Base-by-base conservation (phyloP, 37 sponge, comb jelly and placozoan species). In the Chondrosia reniformis region DNA sequence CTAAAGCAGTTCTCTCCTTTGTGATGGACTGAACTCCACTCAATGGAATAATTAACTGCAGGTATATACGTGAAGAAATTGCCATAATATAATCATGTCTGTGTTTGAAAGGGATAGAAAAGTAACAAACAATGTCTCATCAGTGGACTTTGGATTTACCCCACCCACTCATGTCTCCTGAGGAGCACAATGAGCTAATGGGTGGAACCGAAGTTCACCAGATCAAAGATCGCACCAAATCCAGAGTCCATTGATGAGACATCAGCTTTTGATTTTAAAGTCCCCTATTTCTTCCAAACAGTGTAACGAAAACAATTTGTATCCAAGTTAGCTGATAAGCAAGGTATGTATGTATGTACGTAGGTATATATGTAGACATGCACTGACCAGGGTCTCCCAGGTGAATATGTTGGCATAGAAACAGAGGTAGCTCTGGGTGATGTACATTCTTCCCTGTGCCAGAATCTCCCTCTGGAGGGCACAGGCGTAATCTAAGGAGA, bases 341-440 rank as follows among this genome's bases (percentile, higher is more conserved):
- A n/a, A n/a, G n/a, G n/a, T n/a, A n/a, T n/a, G n/a, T n/a, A n/a
- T n/a, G n/a, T n/a, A n/a, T 25, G 73, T 38, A 71, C 73, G 39
- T n/a, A 71, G 22, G 34, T 37, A 32, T 10, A 71, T 71, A 10
- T n/a, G 15, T 15, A 49, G 15, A 49, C 52, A 49, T 15, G 15
- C 52, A 40, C 92, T 63, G 76, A 93, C 93, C 79, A 86, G 49
- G 1, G 93, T 95, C 75, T 94, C 97, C 90, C 95, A 94, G 0
- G 92, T 87, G 88, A 97, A 89, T 21, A 97, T 97, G 88, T 97
- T 97, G 62, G 97, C 95, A 71, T 97, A 97, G 86, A 97, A 97
- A 80, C 97, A 94, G 66, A 97, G 58, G 85, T 92, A 94, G 73
- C 84, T 89, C 87, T 97, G 97, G 21, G 95, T 94, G 46, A 94